phyloP scores from a whole-genome alignment of 1,140 invertebrate genomes.

The Drosophila pandora region DNA sequence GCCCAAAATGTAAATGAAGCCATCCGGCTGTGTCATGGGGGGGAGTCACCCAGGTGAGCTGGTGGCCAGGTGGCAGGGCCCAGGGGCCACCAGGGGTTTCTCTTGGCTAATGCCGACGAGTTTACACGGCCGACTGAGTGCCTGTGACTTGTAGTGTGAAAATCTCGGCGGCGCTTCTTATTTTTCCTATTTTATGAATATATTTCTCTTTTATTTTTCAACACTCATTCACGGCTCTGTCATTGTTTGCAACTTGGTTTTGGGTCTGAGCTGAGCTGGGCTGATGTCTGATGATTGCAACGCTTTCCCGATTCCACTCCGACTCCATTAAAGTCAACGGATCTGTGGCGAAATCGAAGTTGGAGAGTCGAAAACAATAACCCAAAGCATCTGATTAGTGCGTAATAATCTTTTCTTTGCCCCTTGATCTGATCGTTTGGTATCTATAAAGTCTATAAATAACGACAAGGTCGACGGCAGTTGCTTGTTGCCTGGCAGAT shows the following conservation, averaged over 20 bases:
- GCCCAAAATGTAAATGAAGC: slow-evolving; percentile 78
- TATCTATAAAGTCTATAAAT: slow-evolving; percentile 47
- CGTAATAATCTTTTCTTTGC: slow-evolving; percentile 52
- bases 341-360: slow-evolving; percentile 49
- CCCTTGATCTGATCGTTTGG: not conserved
- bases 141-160: slow-evolving; percentile 66
- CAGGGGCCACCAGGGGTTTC: slow-evolving; percentile 2
- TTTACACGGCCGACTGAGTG: slow-evolving; percentile 62
- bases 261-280: slow-evolving; percentile 16
- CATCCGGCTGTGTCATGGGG: slow-evolving; percentile 32
- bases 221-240: slow-evolving; percentile 41
- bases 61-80: not conserved
- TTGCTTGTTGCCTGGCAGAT: slow-evolving; percentile 1
- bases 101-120: slow-evolving; percentile 67
- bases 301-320: slow-evolving; percentile 73
- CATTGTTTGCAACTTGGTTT: slow-evolving; percentile 56
- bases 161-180: slow-evolving; percentile 56
- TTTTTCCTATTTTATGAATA: slow-evolving; percentile 48
- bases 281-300: slow-evolving; percentile 52
- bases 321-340: slow-evolving; percentile 51
- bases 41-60: not conserved
- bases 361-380: slow-evolving; percentile 23
- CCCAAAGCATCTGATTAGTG: slow-evolving; percentile 34
- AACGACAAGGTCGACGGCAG: slow-evolving; percentile 52
- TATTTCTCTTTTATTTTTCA: slow-evolving; percentile 62